phyloP scores from a whole-genome alignment of 2,888 invertebrate species.

The Cephus runcator region DNA sequence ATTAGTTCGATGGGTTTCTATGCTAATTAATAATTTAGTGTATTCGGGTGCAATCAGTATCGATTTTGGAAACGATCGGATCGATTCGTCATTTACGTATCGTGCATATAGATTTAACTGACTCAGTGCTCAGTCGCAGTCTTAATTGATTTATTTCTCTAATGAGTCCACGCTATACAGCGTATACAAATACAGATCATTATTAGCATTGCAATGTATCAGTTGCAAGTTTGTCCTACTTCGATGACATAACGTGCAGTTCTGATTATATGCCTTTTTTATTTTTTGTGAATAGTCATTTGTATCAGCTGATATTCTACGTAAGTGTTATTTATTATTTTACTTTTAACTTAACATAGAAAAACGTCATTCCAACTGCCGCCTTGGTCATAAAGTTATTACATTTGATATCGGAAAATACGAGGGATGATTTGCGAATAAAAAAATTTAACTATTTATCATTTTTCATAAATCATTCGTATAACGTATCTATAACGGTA shows the following conservation, averaged over 20 bases:
- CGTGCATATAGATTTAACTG: constrained; percentile 19
- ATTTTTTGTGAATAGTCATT: not conserved
- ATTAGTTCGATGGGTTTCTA: not conserved
- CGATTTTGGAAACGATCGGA: not conserved
- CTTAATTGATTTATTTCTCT: constrained; percentile 44
- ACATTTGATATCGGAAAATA: not conserved
- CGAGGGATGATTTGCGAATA: not conserved
- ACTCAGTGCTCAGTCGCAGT: constrained; percentile 29
- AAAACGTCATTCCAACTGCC: not conserved
- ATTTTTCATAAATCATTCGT: not conserved
- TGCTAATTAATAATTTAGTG: not conserved
- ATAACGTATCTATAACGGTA: not conserved
- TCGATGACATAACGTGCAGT: not conserved
- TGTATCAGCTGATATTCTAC: not conserved
- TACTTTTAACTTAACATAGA: not conserved
- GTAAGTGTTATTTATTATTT: not conserved
- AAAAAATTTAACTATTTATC: not conserved
- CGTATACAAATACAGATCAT: not conserved
- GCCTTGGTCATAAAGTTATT: not conserved
- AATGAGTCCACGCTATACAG: constrained; percentile 27
- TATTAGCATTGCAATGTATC: not conserved
- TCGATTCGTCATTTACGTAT: not conserved
- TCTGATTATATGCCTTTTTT: not conserved
- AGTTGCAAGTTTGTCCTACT: not conserved
- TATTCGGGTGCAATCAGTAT: not conserved